These are phyloP conservation scores for Ferrisia virgata DNA, from an alignment of 2,888 invertebrate genomes.

Conservation along the genomic window DNA sequence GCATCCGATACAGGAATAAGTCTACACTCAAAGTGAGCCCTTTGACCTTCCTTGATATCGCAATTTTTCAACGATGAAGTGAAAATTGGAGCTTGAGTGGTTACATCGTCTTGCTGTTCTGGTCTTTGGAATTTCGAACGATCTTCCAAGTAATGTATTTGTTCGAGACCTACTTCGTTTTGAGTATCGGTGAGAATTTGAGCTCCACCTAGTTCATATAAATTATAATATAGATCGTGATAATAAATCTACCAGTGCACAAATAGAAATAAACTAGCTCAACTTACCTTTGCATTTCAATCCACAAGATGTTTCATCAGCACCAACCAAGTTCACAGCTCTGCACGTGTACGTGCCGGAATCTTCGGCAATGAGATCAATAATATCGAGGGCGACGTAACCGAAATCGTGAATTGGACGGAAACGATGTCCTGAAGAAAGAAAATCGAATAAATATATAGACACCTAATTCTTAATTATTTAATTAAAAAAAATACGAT, in stretches of 20 bases:
- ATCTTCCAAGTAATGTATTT: constrained; percentile 86
- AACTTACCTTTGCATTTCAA: constrained; percentile 66
- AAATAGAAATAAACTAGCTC: no score
- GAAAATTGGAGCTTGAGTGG: constrained; percentile 88
- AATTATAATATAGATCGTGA: background rate
- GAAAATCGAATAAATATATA: background rate
- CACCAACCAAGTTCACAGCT: constrained; percentile 85
- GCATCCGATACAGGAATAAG: constrained; percentile 91
- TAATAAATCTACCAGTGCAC: background rate
- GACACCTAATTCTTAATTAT: background rate
- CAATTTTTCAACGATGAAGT: constrained; percentile 88
- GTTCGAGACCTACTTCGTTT: constrained; percentile 82
- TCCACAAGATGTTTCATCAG: constrained; percentile 76
- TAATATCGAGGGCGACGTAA: constrained; percentile 94
- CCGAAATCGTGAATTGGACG: constrained; percentile 97
- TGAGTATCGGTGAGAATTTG: constrained; percentile 82
- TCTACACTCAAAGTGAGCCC: constrained; percentile 91
- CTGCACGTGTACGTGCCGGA: constrained; percentile 90
- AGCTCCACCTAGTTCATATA: constrained; percentile 56
- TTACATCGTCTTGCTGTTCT: constrained; percentile 75
- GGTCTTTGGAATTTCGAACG: constrained; percentile 71
- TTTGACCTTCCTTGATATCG: constrained; percentile 89
- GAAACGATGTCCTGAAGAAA: constrained; percentile 73
- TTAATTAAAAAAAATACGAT: background rate
- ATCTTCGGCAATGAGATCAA: constrained; percentile 94